A percentile compares a stretch with the other conserved stretches of the same genome.
Conservation (phyloP, 2,113 vertebrate species). For the Forbesichthys papilliferus region DNA sequence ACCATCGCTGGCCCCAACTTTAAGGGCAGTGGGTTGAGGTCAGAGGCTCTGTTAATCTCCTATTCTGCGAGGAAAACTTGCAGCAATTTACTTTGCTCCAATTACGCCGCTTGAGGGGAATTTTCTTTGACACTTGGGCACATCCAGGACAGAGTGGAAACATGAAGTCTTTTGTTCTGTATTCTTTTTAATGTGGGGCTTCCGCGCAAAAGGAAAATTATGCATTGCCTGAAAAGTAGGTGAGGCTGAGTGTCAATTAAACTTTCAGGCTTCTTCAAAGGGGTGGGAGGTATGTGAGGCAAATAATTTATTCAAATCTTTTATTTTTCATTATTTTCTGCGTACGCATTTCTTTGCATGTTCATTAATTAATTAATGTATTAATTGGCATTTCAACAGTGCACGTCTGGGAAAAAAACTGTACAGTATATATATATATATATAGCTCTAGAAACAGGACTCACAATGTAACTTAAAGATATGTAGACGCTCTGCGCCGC, state of each 20-base stretch:
- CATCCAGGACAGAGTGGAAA: constrained; percentile 10
- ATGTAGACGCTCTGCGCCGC: too few species aligned
- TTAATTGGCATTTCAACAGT: too few species aligned
- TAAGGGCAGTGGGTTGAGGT: constrained; percentile 13
- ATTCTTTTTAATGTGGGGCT: constrained; percentile 25
- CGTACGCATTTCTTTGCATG: neutral
- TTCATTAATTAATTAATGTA: too few species aligned
- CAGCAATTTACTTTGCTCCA: constrained; percentile 19
- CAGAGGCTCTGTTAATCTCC: constrained; percentile 25
- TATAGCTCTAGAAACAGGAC: too few species aligned
- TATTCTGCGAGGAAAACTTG: constrained; percentile 40
- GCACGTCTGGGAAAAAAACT: too few species aligned
- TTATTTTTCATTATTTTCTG: neutral
- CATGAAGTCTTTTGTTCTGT: constrained; percentile 41
- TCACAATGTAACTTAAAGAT: too few species aligned
- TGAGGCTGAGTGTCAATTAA: constrained; percentile 43
- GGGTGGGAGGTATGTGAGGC: neutral
- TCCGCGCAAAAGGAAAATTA: constrained; percentile 16
- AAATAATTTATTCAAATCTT: constrained; percentile 38
- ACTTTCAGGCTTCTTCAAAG: constrained; percentile 41
- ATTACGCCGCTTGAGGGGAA: constrained; percentile 26
- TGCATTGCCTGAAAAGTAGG: constrained; percentile 30
- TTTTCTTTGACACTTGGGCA: constrained; percentile 22
- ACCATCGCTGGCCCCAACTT: too few species aligned
- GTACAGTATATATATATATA: too few species aligned